Percentiles rank a stretch among this genome's conserved stretches.
Evolutionary conservation across 2,888 invertebrate genomes (phyloP).

Genomic region (Synanthedon myopaeformis): DNA sequence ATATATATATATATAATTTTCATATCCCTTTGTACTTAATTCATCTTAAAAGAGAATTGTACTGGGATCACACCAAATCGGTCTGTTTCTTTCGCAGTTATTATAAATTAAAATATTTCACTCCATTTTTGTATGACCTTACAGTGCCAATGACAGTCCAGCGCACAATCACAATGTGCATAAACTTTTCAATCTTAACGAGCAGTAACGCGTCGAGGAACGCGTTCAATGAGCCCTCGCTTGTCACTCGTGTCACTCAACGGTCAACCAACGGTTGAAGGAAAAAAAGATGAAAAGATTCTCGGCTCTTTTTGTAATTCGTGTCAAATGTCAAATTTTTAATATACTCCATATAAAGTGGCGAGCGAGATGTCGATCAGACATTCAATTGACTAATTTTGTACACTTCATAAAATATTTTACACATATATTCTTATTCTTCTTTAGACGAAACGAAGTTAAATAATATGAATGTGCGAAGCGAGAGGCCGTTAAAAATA

Average conservation of each 20-base stretch:
- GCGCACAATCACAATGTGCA: constrained; percentile 11
- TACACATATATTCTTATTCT: neutral
- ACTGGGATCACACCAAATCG: no score
- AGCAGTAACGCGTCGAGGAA: neutral
- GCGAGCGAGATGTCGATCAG: constrained; percentile 3
- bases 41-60: no score
- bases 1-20: no score
- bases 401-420: neutral
- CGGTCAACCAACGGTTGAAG: constrained; percentile 53
- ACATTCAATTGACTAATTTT: neutral
- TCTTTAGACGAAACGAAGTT: neutral
- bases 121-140: no score
- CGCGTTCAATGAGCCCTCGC: constrained; percentile 34
- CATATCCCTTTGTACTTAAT: no score
- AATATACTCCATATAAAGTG: constrained; percentile 8
- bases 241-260: constrained; percentile 50
- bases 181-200: constrained; percentile 19
- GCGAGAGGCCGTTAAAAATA: constrained; percentile 8
- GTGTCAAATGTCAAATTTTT: constrained; percentile 32
- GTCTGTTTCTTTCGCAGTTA: no score
- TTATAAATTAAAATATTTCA: no score
- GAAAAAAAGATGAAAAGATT: constrained; percentile 30
- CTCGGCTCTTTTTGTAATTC: constrained; percentile 30
- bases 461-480: neutral
- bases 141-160: no score